Conservation (phyloP, 2,797 vertebrate genomes). For the Rhinophrynus dorsalis region DNA sequence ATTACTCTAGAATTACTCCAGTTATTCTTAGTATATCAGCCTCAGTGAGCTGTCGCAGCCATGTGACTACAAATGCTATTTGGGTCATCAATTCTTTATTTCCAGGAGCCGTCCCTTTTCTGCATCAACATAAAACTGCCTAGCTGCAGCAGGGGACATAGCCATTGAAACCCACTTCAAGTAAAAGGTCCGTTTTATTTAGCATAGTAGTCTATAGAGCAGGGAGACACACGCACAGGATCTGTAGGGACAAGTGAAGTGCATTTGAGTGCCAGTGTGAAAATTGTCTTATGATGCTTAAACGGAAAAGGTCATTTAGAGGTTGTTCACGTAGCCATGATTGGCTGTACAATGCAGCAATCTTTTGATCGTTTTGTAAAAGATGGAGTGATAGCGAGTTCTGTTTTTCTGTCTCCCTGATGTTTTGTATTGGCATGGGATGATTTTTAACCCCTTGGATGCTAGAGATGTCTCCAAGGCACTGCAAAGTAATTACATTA, state of each 20-base stretch:
- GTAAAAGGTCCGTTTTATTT: not conserved
- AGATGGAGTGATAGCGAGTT: no score
- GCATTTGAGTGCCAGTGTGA: not conserved
- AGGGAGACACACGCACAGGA: not conserved
- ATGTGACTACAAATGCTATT: not conserved
- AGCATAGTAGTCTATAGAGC: not conserved
- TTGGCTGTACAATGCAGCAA: no score
- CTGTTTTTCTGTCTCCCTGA: no score
- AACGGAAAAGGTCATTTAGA: constrained; percentile 28
- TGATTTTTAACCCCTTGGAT: no score
- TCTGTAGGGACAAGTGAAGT: not conserved
- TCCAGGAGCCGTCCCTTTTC: not conserved
- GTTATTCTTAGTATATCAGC: no score
- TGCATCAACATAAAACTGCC: not conserved
- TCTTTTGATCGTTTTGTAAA: no score
- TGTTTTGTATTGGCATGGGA: no score
- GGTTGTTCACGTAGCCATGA: no score
- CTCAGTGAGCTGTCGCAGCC: not conserved
- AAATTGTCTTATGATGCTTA: constrained; percentile 9
- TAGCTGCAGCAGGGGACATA: not conserved
- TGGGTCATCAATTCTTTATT: not conserved
- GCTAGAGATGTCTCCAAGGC: no score
- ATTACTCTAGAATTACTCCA: no score
- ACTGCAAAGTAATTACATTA: no score
- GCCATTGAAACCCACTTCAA: not conserved